Percentiles rank a stretch among this genome's conserved stretches.
These are phyloP conservation scores for Plutella xylostella DNA, from an alignment of 2,888 invertebrate species.

Conservation along the genomic window DNA sequence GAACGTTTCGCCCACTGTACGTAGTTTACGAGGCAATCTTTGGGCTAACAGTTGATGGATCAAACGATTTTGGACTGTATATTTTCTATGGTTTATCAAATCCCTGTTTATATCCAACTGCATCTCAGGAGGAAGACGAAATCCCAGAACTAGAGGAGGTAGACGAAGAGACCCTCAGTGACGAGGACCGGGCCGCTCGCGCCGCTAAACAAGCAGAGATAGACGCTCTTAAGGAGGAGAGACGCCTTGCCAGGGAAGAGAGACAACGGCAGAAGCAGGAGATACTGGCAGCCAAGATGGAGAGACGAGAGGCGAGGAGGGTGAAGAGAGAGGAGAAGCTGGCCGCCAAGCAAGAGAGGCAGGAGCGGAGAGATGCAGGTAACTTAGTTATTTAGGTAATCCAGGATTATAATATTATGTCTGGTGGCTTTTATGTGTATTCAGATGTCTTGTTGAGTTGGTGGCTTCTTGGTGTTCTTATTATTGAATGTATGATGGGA, in stretches of 20 bases:
- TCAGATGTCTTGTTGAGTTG: too few species aligned
- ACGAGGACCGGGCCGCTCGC: slow-evolving; percentile 47
- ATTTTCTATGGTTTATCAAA: too few species aligned
- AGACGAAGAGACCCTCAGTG: slow-evolving; percentile 48
- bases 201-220: slow-evolving; percentile 33
- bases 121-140: slow-evolving; percentile 24
- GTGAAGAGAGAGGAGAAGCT: slow-evolving; percentile 42
- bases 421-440: not conserved
- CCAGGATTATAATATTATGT: not conserved
- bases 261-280: slow-evolving; percentile 35
- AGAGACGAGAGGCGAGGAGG: slow-evolving; percentile 40
- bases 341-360: slow-evolving; percentile 36
- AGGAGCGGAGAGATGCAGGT: slow-evolving; percentile 43
- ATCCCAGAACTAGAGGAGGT: slow-evolving; percentile 50
- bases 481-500: too few species aligned
- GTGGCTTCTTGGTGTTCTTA: too few species aligned
- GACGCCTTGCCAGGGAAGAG: slow-evolving; percentile 30
- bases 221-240: slow-evolving; percentile 31
- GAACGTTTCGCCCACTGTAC: too few species aligned
- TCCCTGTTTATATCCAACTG: too few species aligned
- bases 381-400: slow-evolving; percentile 9
- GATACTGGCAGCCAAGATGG: slow-evolving; percentile 34
- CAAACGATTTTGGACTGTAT: too few species aligned
- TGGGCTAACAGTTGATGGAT: too few species aligned
- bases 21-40: too few species aligned